Evolutionary conservation across 2,797 vertebrate species (phyloP), one percentile per base, ranked within the genome.

Genomic region (Aeoliscus strigatus): DNA sequence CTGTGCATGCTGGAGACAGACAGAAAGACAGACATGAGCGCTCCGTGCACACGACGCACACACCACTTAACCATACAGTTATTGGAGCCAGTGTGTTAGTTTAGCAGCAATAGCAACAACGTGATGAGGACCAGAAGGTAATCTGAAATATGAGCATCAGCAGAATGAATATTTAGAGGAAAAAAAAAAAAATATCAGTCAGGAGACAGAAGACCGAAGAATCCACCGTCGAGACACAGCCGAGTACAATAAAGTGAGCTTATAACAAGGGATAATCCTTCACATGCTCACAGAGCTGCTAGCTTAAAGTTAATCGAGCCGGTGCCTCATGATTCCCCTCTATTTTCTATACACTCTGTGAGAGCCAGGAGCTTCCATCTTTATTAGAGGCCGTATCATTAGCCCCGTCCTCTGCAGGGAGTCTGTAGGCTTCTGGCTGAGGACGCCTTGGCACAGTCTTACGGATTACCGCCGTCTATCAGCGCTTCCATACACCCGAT

Each of bases 321-420:
- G 35, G 45, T 21, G 55, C 39, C 5, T 39, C 64, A 40, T 35
- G 41, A 60, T 49, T 59, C 59, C 24, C 55, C 56, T 65, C 56
- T 67, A 46, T 68, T 79, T 78, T 73, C 56, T 50, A 53, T 70
- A 68, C 47, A 51, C 51, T 68, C 40, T 48, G 50, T 15, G 41
- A 25, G 56, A 60, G 60, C 57, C 43, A 25, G 34, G 43, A 62
- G 69, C 66, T 62, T 67, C 66, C 33, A 27, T 81, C 74, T 79
- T 80, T 81, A 82, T 83, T 79, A 81, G 74, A 14, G 4, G 51
- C 43, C 65, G 49, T 70, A 70, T 75, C 70, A 70, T 79, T 70
- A 77, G 69, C 37, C 43, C 59, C 13, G 52, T 66, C 53, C 75
- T 77, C 70, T 70, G 63, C 64, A 38, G 76, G 71, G 73, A 71